Base-by-base conservation (phyloP, 2,888 invertebrate species). In the Philereme vetulata region DNA sequence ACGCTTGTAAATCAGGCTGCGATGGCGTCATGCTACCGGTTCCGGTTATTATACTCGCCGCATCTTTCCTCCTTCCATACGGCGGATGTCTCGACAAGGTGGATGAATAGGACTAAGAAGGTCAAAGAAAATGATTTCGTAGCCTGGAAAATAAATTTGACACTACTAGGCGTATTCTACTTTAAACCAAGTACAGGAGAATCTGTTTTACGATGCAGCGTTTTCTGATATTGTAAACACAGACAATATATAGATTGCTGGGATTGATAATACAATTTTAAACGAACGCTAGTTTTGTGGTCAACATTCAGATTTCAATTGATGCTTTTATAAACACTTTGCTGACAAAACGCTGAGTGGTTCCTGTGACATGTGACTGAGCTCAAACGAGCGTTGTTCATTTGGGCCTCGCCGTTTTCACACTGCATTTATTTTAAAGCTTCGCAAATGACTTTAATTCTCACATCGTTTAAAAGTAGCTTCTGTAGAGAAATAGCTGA, bases 401-500 rank as follows among this genome's bases (percentile, higher is more conserved):
- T 58, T 58, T 38, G 51, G 46, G 62, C 56, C 34, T 58, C 52
- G 55, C 35, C 40, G 36, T 21, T 54, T 51, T 56, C 50, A 54
- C 62, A 47, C 53, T 34, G 50, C 57, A 62, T 62, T 62, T 56
- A 57, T 50, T 53, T 55, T 38, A 59, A 61, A 62, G 51, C 49
- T 50, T 64, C 40, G 32, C 51, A 66, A 61, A 65, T 61, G 32
- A 59, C 52, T 61, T 64, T 56, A 60, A 68, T 66, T 68, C 61
- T 64, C 62, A 54, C 56, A 51, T 62, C 49, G 58, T 66, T 63
- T 65, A 58, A 62, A 64, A 61, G 58, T 40, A 58, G 53, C 61
- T 53, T 59, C 56, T 53, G 44, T 47, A 44, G 59, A 77, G 78
- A 78, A 79, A 79, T 74, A 77, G 74, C 71, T 72, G 76, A 80